Percentiles rank a stretch among this genome's conserved stretches.
phyloP scores from a whole-genome alignment of 2,797 vertebrate species.

The Rhincodon typus region DNA sequence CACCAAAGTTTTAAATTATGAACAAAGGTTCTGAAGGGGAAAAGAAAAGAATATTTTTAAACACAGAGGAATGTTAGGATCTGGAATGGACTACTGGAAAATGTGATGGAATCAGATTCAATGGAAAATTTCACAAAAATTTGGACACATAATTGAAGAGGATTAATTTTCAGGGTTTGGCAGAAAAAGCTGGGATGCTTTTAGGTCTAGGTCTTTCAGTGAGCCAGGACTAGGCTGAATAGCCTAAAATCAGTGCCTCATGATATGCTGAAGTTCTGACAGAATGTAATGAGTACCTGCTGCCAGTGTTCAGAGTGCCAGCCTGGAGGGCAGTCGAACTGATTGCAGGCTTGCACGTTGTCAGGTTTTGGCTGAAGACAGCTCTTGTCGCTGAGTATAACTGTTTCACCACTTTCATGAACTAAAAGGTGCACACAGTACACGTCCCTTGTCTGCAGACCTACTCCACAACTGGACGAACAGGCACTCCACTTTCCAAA shows the following conservation, averaged over 20 bases:
- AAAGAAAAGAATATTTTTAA: not conserved
- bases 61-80: no score
- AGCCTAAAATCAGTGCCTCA: not conserved
- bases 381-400: conserved; percentile 65
- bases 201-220: not conserved
- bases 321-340: conserved; percentile 82
- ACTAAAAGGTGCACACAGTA: conserved; percentile 70
- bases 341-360: conserved; percentile 83
- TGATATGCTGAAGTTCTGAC: not conserved
- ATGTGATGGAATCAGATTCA: no score
- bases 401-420: conserved; percentile 65
- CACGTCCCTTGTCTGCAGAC: conserved; percentile 79
- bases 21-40: not conserved
- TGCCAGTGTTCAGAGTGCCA: conserved; percentile 80
- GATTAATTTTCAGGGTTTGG: not conserved
- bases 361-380: conserved; percentile 74
- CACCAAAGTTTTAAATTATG: no score
- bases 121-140: no score
- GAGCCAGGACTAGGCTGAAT: not conserved
- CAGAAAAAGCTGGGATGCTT: not conserved
- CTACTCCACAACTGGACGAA: conserved; percentile 85
- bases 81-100: no score
- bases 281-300: conserved; percentile 58
- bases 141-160: not conserved
- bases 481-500: conserved; percentile 80